Evolutionary conservation across 1,140 invertebrate genomes (phyloP), one percentile per base, ranked within the genome.

Genomic region (Bicyclus anynana): DNA sequence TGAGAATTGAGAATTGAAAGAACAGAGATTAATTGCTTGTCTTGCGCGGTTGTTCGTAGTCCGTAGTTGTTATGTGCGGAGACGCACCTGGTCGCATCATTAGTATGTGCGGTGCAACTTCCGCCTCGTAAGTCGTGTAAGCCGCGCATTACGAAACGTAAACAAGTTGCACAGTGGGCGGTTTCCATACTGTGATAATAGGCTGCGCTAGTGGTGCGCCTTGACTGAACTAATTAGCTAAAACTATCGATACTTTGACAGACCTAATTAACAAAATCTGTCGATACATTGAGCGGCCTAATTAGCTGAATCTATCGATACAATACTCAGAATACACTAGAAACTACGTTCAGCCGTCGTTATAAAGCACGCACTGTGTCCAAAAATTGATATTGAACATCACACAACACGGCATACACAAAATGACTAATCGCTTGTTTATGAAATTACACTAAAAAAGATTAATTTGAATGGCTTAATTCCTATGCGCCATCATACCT

Each of bases 101-200:
- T 40, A 40, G 37, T 40, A 40, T 40, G 37, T 40, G 17, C 10
- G 37, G 37, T 40, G 37, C 17, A 40, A 17, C 37, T 40, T 40
- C 37, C 37, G 4, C 5, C 14, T 40, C 17, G 37, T 40, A 17
- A 40, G 37, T 40, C 37, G 16, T 16, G 37, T 40, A 40, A 40
- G 16, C 37, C 6, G 7, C 37, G 37, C 37, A 40, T 40, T 40
- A 40, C 37, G 37, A 40, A 40, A 40, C 13, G 37, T 40, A 40
- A 40, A 40, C 29, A 33, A 33, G 9, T 33, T 12, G 29, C n/a
- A 33, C 37, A 40, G 37, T 40, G 37, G 37, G 37, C 37, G 37
- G 16, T 40, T 40, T 40, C 16, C 37, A 40, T 40, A 13, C 13
- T 14, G 37, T 17, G 37, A 9, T 40, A 40, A 40, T 40, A 40